Evolutionary conservation across 2,113 vertebrate species (phyloP).

Genomic region (Phalacrocorax carbo): DNA sequence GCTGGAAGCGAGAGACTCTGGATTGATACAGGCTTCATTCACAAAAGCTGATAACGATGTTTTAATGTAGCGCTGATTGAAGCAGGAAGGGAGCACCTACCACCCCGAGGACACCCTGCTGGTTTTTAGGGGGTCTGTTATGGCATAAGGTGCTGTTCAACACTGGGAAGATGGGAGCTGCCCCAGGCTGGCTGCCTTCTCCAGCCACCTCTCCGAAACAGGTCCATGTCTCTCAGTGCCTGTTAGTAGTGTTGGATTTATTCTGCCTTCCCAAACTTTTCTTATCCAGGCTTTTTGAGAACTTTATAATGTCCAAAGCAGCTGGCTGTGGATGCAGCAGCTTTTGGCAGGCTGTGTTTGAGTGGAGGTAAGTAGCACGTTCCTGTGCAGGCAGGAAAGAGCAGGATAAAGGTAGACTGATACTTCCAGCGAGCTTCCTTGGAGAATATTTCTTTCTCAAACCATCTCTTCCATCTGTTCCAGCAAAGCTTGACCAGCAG

Average conservation of each 20-base stretch:
- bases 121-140: neutral
- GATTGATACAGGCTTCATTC: neutral
- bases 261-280: neutral
- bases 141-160: neutral
- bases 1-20: neutral
- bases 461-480: neutral
- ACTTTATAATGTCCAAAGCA: neutral
- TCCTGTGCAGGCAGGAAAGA: neutral
- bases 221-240: neutral
- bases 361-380: neutral
- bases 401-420: neutral
- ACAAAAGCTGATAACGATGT: rapidly evolving
- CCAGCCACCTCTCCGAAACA: neutral
- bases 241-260: neutral
- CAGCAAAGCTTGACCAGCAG: neutral
- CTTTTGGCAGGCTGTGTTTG: neutral
- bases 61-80: neutral
- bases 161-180: neutral
- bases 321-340: neutral
- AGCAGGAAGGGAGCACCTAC: neutral
- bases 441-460: neutral
- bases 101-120: neutral
- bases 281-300: neutral
- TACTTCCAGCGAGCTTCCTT: neutral
- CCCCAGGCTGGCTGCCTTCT: neutral